phyloP scores from a whole-genome alignment of 2,888 invertebrate species.

The Heliconius ismenius region DNA sequence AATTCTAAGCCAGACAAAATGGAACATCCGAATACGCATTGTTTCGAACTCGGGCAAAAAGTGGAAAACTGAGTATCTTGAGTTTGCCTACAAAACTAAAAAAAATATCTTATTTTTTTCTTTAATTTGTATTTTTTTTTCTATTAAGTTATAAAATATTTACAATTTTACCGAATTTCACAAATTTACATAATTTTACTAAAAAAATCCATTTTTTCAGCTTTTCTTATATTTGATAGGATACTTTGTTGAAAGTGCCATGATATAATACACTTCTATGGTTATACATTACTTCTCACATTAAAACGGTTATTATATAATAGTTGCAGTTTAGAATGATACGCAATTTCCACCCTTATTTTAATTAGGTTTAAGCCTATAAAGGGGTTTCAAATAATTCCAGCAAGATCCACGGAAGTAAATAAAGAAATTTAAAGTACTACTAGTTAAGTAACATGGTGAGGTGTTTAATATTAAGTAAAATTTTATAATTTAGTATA shows the following conservation, averaged over 20 bases:
- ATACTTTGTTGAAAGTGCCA: neutral
- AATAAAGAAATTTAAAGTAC: conserved; percentile 1
- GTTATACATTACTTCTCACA: conserved; percentile 1
- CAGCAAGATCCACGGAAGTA: neutral
- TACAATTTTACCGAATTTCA: too few relatives aligned
- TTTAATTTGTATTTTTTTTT: too few relatives aligned
- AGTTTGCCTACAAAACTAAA: too few relatives aligned
- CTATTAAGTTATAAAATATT: too few relatives aligned
- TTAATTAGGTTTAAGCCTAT: neutral
- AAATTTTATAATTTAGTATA: neutral
- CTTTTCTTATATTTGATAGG: neutral
- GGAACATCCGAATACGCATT: too few relatives aligned
- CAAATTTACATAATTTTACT: too few relatives aligned
- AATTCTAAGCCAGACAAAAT: too few relatives aligned
- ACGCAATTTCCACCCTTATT: conserved; percentile 15
- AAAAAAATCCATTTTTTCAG: neutral
- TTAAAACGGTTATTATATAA: conserved; percentile 7
- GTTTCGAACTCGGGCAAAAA: too few relatives aligned
- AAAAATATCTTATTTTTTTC: too few relatives aligned
- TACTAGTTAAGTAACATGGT: neutral
- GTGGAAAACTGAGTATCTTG: too few relatives aligned
- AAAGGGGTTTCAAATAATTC: neutral
- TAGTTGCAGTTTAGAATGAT: neutral
- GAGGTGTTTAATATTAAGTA: neutral
- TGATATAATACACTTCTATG: conserved; percentile 19